Conservation (phyloP, 1,140 invertebrate species). For the Papilio helenus region DNA sequence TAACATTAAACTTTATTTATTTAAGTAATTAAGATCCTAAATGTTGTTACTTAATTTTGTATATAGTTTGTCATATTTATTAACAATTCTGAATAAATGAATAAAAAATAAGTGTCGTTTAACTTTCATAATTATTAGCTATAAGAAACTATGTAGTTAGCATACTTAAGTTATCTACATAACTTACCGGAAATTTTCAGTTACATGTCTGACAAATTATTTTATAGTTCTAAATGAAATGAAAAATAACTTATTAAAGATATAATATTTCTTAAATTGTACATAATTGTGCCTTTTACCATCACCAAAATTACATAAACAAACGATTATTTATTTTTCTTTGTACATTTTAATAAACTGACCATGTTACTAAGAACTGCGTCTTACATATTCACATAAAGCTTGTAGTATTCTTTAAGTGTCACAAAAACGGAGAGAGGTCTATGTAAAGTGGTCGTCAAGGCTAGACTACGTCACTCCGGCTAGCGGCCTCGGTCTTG, state of each 20-base stretch:
- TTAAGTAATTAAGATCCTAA: too few relatives aligned
- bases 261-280: neutral
- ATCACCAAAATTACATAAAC: neutral
- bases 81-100: neutral
- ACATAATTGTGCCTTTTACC: neutral
- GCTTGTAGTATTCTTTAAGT: conserved; percentile 2
- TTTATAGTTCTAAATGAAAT: neutral
- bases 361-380: neutral
- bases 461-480: conserved; percentile 3
- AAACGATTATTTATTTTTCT: neutral
- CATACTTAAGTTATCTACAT: neutral
- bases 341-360: neutral
- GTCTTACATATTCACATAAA: neutral
- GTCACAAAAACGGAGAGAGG: conserved; percentile 1
- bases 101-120: neutral
- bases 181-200: too few relatives aligned
- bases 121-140: neutral
- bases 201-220: neutral
- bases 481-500: neutral
- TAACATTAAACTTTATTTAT: too few relatives aligned
- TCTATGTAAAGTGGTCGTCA: conserved; percentile 8
- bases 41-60: neutral
- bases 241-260: neutral
- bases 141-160: neutral
- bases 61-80: neutral